Conservation (phyloP, 2,113 vertebrate species). For the Megaleporinus macrocephalus region DNA sequence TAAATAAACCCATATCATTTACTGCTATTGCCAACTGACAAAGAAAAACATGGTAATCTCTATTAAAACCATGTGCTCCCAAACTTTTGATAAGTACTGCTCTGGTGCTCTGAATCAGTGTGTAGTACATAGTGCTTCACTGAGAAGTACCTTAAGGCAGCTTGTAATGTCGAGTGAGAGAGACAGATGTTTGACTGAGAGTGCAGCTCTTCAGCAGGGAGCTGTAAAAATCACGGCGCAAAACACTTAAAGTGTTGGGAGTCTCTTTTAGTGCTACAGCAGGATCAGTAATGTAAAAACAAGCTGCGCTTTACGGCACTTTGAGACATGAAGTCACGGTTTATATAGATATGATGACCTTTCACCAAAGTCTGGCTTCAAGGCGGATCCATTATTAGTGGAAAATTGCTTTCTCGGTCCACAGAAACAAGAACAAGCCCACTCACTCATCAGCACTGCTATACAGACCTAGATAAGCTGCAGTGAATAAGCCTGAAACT, state of each 20-base stretch:
- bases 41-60: too few species aligned
- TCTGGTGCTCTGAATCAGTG: not conserved
- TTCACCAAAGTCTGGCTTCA: conserved; percentile 12
- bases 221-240: conserved; percentile 10
- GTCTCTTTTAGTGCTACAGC: conserved; percentile 23
- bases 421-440: not conserved
- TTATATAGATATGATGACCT: conserved; percentile 39
- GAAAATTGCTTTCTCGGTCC: conserved; percentile 38
- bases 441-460: conserved; percentile 14
- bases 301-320: conserved; percentile 21
- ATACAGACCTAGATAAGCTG: not conserved
- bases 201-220: not conserved
- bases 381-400: conserved; percentile 7
- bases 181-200: conserved; percentile 11
- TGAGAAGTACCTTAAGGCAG: not conserved
- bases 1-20: too few species aligned
- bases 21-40: too few species aligned
- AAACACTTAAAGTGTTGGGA: not conserved
- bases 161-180: not conserved
- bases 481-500: not conserved
- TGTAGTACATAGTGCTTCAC: not conserved
- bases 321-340: conserved; percentile 25
- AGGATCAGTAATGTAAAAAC: conserved; percentile 4
- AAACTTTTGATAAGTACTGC: not conserved
- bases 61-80: not conserved